Conservation (phyloP, 1,140 invertebrate genomes). For the Lerema accius region DNA sequence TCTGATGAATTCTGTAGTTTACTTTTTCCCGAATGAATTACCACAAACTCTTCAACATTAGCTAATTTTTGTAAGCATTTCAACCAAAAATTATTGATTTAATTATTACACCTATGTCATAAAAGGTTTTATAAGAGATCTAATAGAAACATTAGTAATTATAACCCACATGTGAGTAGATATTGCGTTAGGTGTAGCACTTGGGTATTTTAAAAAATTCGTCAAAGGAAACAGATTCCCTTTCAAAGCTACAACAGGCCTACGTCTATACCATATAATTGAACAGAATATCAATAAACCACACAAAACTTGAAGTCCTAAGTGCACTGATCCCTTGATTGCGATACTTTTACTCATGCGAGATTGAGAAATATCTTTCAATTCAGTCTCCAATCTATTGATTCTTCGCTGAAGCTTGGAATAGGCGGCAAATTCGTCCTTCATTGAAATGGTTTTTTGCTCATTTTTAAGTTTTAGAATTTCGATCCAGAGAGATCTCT, state of each 20-base stretch:
- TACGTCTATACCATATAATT: constrained; percentile 68
- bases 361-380: constrained; percentile 65
- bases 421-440: constrained; percentile 80
- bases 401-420: constrained; percentile 77
- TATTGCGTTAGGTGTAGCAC: constrained; percentile 70
- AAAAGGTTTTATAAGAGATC: constrained; percentile 63
- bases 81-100: too few species aligned
- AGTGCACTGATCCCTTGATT: constrained; percentile 65
- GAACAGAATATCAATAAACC: constrained; percentile 63
- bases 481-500: constrained; percentile 59
- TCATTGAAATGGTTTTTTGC: constrained; percentile 74
- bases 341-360: constrained; percentile 65
- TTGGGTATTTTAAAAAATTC: constrained; percentile 70
- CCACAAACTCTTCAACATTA: too few species aligned
- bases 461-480: constrained; percentile 66
- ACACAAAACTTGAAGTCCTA: constrained; percentile 63
- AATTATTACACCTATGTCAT: too few species aligned
- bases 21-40: too few species aligned
- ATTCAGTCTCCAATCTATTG: constrained; percentile 63
- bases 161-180: constrained; percentile 77
- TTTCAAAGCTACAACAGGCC: constrained; percentile 71
- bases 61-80: too few species aligned
- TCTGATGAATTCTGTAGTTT: too few species aligned
- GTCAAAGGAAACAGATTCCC: constrained; percentile 69
- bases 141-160: constrained; percentile 73